These are phyloP conservation scores for Bathynomus jamesi DNA, from an alignment of 1,140 invertebrate genomes.

Conservation along the genomic window DNA sequence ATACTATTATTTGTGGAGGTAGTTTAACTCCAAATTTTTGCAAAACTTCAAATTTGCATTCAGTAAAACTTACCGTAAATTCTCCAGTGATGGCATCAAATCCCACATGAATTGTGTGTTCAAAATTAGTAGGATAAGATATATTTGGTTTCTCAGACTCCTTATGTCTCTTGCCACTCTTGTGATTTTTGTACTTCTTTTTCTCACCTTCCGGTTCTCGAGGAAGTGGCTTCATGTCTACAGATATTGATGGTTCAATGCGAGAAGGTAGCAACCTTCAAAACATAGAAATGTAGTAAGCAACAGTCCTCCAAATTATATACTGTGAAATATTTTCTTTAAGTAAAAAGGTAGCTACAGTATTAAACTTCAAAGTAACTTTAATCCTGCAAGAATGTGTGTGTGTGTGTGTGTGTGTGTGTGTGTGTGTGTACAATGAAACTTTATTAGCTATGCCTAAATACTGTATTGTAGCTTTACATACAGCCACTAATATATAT, in stretches of 20 bases:
- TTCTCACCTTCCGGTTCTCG: constrained; percentile 86
- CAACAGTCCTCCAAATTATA: constrained; percentile 4
- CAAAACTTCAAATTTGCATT: too few species aligned
- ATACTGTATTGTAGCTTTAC: too few species aligned
- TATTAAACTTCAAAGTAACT: background rate
- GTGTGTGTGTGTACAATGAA: background rate
- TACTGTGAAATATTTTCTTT: background rate
- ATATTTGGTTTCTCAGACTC: constrained; percentile 87
- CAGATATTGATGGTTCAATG: constrained; percentile 32
- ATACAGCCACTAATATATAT: too few species aligned
- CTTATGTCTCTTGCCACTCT: constrained; percentile 47
- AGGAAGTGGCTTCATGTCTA: constrained; percentile 65
- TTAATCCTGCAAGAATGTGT: background rate
- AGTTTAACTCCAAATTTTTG: too few species aligned
- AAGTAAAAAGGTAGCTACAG: background rate
- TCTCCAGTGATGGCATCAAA: constrained; percentile 96
- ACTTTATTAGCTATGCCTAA: background rate
- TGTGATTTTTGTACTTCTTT: constrained; percentile 61
- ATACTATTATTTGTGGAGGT: too few species aligned
- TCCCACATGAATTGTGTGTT: constrained; percentile 95
- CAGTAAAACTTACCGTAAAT: constrained; percentile 60
- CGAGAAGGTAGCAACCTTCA: constrained; percentile 24
- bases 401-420: background rate
- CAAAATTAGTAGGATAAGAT: constrained; percentile 97
- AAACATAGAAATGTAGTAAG: constrained; percentile 25